phyloP scores from a whole-genome alignment of 2,888 invertebrate genomes.

The Hydrotaea cyrtoneurina region DNA sequence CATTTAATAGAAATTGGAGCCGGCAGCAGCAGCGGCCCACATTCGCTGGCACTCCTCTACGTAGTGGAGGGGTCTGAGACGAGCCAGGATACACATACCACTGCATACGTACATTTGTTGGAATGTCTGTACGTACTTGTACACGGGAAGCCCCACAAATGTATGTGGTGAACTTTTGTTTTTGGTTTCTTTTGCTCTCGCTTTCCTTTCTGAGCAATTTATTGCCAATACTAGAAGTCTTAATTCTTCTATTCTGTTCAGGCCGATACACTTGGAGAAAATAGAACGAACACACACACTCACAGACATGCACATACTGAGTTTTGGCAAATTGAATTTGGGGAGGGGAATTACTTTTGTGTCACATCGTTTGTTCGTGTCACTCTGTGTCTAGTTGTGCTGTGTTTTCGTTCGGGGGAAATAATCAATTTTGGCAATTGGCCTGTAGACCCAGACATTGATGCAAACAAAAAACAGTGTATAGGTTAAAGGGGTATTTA shows the following conservation, averaged over 20 bases:
- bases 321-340: slow-evolving; percentile 33
- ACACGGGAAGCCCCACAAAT: slow-evolving; percentile 51
- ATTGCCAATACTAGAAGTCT: slow-evolving; percentile 22
- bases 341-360: not conserved
- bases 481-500: not conserved
- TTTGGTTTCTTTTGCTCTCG: slow-evolving; percentile 8
- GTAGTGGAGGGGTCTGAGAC: not conserved
- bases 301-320: not conserved
- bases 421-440: slow-evolving; percentile 31
- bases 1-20: slow-evolving; percentile 5
- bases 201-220: slow-evolving; percentile 36
- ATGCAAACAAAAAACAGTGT: slow-evolving; percentile 9
- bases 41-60: not conserved
- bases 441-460: slow-evolving; percentile 23
- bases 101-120: not conserved
- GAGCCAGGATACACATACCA: not conserved
- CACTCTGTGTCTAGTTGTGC: not conserved
- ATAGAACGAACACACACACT: not conserved
- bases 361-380: not conserved
- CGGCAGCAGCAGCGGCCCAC: not conserved
- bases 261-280: slow-evolving; percentile 34
- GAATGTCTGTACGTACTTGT: slow-evolving; percentile 8
- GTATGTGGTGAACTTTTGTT: slow-evolving; percentile 3
- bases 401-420: not conserved
- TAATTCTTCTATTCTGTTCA: slow-evolving; percentile 33